These are phyloP conservation scores for Anguilla japonica DNA, from an alignment of 2,113 vertebrate genomes.

Conservation along the genomic window DNA sequence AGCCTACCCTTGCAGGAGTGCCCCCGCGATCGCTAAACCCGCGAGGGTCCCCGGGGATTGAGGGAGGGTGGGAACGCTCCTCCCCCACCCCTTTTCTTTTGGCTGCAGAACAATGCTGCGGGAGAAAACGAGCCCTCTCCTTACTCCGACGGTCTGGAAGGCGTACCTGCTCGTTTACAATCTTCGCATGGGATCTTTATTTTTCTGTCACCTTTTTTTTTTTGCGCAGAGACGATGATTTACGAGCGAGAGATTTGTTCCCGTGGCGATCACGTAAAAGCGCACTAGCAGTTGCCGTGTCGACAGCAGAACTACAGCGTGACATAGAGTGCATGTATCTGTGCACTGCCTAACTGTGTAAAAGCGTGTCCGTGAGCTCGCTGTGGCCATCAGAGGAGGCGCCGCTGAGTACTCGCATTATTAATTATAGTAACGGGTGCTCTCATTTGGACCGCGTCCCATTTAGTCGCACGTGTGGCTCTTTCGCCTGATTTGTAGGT, in stretches of 20 bases:
- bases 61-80: slow-evolving; percentile 19
- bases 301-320: not conserved
- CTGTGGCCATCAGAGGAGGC: not conserved
- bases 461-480: not conserved
- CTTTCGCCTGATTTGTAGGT: not conserved
- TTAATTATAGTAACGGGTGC: not conserved
- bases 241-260: too few species aligned
- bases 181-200: not conserved
- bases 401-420: not conserved
- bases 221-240: not conserved
- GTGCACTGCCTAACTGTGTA: not conserved
- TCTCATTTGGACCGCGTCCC: not conserved
- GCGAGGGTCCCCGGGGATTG: slow-evolving; percentile 23
- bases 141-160: not conserved
- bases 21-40: slow-evolving; percentile 32
- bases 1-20: slow-evolving; percentile 43
- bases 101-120: slow-evolving; percentile 12
- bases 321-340: not conserved
- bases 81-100: slow-evolving; percentile 14
- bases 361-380: not conserved
- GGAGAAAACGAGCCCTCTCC: slow-evolving; percentile 20
- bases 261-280: too few species aligned
- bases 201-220: not conserved
- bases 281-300: too few species aligned
- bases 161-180: not conserved